Conservation (phyloP, 2,888 invertebrate species). For the Noctua janthe region DNA sequence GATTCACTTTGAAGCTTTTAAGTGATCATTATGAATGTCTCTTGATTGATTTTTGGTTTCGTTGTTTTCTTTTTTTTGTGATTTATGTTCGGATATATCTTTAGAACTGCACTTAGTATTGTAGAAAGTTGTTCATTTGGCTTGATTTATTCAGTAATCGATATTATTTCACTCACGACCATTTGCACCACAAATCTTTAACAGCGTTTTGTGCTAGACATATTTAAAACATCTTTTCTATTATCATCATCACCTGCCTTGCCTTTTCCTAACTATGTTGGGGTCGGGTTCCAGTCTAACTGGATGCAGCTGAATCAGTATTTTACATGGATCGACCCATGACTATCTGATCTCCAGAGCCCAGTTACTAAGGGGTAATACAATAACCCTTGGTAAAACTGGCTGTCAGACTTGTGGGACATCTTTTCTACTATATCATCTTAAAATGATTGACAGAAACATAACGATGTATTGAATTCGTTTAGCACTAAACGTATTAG, state of each 20-base stretch:
- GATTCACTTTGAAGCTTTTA: slow-evolving; percentile 64
- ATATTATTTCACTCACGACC: not conserved
- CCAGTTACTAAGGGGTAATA: not conserved
- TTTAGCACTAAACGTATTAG: not conserved
- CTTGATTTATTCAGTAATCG: slow-evolving; percentile 1
- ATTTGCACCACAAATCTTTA: not conserved
- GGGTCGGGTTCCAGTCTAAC: not conserved
- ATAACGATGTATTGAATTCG: not conserved
- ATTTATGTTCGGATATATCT: slow-evolving; percentile 44
- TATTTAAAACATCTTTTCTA: not conserved
- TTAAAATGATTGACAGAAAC: not conserved
- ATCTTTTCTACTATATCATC: not conserved
- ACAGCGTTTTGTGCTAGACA: not conserved
- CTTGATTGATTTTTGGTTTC: slow-evolving; percentile 54
- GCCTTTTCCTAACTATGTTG: not conserved
- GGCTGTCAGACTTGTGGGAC: not conserved
- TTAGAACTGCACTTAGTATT: slow-evolving; percentile 41
- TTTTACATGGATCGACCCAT: not conserved
- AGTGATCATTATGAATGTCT: slow-evolving; percentile 58
- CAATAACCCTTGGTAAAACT: not conserved
- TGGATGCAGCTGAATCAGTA: not conserved
- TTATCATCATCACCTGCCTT: not conserved
- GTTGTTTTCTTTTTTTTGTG: slow-evolving; percentile 24
- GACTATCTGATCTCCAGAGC: not conserved
- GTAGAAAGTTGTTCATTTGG: slow-evolving; percentile 6